phyloP scores from a whole-genome alignment of 2,888 invertebrate genomes.

The Anaspis maculata region DNA sequence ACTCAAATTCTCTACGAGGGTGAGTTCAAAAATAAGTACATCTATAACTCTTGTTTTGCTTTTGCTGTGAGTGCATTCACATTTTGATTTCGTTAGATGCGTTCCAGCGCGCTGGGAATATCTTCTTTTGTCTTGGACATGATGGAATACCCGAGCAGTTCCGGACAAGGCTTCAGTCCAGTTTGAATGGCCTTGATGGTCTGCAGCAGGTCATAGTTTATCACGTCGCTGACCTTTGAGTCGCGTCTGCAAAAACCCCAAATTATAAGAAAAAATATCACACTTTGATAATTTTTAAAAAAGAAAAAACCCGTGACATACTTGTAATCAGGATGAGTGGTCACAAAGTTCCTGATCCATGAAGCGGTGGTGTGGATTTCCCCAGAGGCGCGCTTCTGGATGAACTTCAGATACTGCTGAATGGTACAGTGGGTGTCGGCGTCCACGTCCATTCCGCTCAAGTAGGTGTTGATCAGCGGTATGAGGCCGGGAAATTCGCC shows the following conservation, averaged over 20 bases:
- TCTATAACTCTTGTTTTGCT: too few relatives aligned
- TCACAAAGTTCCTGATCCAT: constrained; percentile 89
- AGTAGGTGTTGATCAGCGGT: constrained; percentile 87
- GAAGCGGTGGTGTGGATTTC: constrained; percentile 88
- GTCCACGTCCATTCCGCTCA: constrained; percentile 94
- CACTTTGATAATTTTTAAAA: not conserved
- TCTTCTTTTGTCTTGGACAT: constrained; percentile 76
- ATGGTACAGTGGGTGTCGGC: constrained; percentile 97
- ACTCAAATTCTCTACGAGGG: too few relatives aligned
- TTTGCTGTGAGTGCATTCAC: too few relatives aligned
- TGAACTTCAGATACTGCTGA: constrained; percentile 90
- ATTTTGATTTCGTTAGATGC: too few relatives aligned
- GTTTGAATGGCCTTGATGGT: constrained; percentile 66
- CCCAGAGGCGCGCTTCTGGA: constrained; percentile 79
- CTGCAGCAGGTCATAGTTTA: constrained; percentile 85
- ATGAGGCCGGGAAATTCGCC: constrained; percentile 91
- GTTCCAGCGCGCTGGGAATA: constrained; percentile 73
- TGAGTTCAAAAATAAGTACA: too few relatives aligned
- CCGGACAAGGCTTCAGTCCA: constrained; percentile 62
- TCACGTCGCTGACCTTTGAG: constrained; percentile 77
- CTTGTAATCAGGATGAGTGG: constrained; percentile 84
- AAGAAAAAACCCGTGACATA: constrained; percentile 39
- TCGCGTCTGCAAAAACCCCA: constrained; percentile 56
- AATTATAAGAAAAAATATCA: not conserved
- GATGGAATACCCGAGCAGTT: constrained; percentile 64